phyloP scores from a whole-genome alignment of 2,113 vertebrate species.

The Dolichallabes microphthalmus region DNA sequence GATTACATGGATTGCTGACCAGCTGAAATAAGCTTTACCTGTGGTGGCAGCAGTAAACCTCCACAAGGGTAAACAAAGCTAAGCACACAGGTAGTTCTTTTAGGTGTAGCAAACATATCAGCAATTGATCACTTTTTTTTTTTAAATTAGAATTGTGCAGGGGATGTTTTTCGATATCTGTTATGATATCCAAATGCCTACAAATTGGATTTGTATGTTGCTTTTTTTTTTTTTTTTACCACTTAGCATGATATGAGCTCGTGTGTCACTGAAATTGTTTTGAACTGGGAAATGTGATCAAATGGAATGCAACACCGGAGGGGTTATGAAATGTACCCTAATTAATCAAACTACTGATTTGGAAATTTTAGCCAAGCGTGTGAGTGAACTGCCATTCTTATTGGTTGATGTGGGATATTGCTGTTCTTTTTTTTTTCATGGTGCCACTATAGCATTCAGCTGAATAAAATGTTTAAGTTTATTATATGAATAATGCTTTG shows the following conservation, averaged over 20 bases:
- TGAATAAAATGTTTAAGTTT: constrained; percentile 25
- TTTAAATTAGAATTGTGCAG: too few species aligned
- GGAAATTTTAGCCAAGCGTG: constrained; percentile 35
- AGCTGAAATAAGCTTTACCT: constrained; percentile 63
- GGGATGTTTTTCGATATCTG: constrained; percentile 10
- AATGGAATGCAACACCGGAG: constrained; percentile 45
- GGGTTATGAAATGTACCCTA: constrained; percentile 42
- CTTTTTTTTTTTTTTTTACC: not conserved
- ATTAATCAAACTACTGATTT: constrained; percentile 52
- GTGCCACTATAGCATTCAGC: constrained; percentile 10
- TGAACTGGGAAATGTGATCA: constrained; percentile 48
- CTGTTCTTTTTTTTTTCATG: constrained; percentile 11
- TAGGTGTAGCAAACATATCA: constrained; percentile 33
- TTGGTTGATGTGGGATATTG: constrained; percentile 12
- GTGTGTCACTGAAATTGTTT: constrained; percentile 44
- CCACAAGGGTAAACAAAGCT: constrained; percentile 59
- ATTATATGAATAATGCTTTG: constrained; percentile 38
- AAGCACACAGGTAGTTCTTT: constrained; percentile 45
- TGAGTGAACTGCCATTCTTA: constrained; percentile 19
- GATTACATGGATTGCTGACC: constrained; percentile 57
- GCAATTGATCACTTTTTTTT: constrained; percentile 28
- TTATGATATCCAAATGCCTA: constrained; percentile 29
- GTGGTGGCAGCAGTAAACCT: constrained; percentile 45
- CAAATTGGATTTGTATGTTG: constrained; percentile 35
- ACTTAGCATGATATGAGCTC: constrained; percentile 36